phyloP scores from a whole-genome alignment of 2,888 invertebrate genomes.

The Anoncus sp. region DNA sequence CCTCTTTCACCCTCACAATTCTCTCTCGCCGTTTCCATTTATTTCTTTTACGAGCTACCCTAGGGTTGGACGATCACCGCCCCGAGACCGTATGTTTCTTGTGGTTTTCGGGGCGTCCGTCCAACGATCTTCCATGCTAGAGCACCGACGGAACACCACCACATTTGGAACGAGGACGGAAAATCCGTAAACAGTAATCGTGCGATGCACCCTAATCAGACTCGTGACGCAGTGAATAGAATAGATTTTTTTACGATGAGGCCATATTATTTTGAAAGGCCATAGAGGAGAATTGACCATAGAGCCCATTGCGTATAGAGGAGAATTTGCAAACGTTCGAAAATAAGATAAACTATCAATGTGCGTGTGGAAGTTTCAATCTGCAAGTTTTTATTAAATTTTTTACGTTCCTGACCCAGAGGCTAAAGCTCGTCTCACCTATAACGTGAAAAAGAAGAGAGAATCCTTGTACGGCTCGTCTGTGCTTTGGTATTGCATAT shows the following conservation, averaged over 20 bases:
- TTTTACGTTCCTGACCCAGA: neutral
- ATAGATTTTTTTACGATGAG: neutral
- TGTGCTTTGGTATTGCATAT: constrained; percentile 2
- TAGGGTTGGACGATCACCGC: neutral
- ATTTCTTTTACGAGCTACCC: constrained; percentile 8
- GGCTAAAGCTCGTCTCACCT: no score
- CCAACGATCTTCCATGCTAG: neutral
- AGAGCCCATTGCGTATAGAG: no score
- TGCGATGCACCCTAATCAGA: neutral
- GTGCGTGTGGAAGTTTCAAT: no score
- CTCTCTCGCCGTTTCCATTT: constrained; percentile 2
- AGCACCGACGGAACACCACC: neutral
- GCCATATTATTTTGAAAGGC: no score
- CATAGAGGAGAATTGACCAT: no score
- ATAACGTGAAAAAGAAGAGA: neutral
- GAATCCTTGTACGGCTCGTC: no score
- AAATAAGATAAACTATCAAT: no score
- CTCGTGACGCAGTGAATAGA: constrained; percentile 1
- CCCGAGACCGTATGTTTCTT: neutral
- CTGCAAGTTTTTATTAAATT: no score
- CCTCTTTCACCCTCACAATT: constrained; percentile 8
- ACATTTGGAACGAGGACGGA: no score
- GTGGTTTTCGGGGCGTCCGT: neutral
- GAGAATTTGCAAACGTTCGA: no score
- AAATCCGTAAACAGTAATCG: neutral